These are phyloP conservation scores for Xanthostigma xanthostigma DNA, from an alignment of 2,888 invertebrate species.

Conservation along the genomic window DNA sequence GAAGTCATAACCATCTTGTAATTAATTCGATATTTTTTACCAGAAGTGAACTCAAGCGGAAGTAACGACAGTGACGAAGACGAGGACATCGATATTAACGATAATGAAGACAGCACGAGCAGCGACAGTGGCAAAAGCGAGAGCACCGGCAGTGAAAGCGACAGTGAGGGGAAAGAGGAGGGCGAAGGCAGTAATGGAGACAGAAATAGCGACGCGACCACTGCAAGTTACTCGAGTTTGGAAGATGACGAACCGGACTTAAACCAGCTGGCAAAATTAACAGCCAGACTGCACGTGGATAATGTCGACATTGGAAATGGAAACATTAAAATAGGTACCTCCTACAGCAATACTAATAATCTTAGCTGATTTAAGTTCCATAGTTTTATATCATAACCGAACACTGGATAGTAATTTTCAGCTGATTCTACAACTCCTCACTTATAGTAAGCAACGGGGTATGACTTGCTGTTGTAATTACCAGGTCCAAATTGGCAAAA, in stretches of 20 bases:
- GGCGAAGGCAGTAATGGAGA: constrained; percentile 17
- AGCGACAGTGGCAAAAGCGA: constrained; percentile 22
- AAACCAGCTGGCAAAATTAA: constrained; percentile 26
- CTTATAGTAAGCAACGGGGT: too few species aligned
- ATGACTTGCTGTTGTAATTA: too few species aligned
- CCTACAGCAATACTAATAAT: too few species aligned
- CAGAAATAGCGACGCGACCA: constrained; percentile 32
- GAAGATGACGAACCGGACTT: constrained; percentile 35
- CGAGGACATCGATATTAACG: constrained; percentile 11
- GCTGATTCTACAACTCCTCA: too few species aligned
- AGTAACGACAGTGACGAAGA: constrained; percentile 8
- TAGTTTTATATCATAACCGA: too few species aligned
- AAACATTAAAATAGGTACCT: constrained; percentile 25
- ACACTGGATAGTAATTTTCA: too few species aligned
- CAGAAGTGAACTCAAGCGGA: constrained; percentile 6
- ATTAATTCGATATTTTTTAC: constrained; percentile 2
- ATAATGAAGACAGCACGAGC: constrained; percentile 12
- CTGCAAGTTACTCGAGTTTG: constrained; percentile 36
- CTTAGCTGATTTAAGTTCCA: too few species aligned
- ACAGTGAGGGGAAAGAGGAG: constrained; percentile 24
- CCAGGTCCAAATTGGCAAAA: too few species aligned
- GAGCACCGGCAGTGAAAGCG: constrained; percentile 18
- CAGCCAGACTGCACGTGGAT: constrained; percentile 27
- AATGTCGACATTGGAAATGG: constrained; percentile 29
- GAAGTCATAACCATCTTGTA: neutral